Percentiles rank a stretch among this genome's conserved stretches.
These are phyloP conservation scores for Hippocampus guttulatus DNA, from an alignment of 2,113 vertebrate genomes.

Conservation along the genomic window DNA sequence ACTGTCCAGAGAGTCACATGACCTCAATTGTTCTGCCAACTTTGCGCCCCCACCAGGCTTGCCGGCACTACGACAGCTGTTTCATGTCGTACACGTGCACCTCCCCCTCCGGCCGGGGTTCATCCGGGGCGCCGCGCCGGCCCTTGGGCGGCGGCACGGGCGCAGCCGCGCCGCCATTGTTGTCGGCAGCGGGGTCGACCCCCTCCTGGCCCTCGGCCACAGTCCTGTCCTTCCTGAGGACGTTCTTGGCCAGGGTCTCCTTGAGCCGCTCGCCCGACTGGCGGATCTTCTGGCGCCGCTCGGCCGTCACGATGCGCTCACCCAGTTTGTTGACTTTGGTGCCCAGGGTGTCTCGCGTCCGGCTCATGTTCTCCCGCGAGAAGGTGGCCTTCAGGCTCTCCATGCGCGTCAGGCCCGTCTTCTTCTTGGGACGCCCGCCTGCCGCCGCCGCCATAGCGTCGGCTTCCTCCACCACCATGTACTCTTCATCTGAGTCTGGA, in stretches of 20 bases:
- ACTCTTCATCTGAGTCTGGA: slow-evolving; percentile 92
- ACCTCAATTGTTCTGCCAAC: neutral
- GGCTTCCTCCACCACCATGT: slow-evolving; percentile 84
- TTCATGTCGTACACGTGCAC: slow-evolving; percentile 84
- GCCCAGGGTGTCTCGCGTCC: slow-evolving; percentile 89
- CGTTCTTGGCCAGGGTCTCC: slow-evolving; percentile 82
- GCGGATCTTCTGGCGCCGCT: slow-evolving; percentile 89
- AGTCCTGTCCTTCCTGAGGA: slow-evolving; percentile 78
- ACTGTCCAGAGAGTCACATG: neutral
- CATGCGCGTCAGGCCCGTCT: slow-evolving; percentile 87
- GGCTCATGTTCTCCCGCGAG: slow-evolving; percentile 90
- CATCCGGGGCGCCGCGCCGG: slow-evolving; percentile 64
- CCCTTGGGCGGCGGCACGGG: slow-evolving; percentile 79
- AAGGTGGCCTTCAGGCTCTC: slow-evolving; percentile 94
- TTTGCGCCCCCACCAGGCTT: neutral
- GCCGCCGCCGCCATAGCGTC: slow-evolving; percentile 74
- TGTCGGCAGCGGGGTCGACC: slow-evolving; percentile 51
- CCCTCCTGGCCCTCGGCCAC: slow-evolving; percentile 81
- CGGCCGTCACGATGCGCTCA: slow-evolving; percentile 88
- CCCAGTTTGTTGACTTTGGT: slow-evolving; percentile 86
- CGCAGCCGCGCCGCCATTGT: slow-evolving; percentile 52
- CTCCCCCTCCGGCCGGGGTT: slow-evolving; percentile 73
- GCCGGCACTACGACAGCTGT: slow-evolving; percentile 70
- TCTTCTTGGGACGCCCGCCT: slow-evolving; percentile 72
- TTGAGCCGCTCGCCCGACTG: slow-evolving; percentile 87